These are phyloP conservation scores for Lymantria dispar DNA, from an alignment of 2,888 invertebrate genomes.

Conservation along the genomic window DNA sequence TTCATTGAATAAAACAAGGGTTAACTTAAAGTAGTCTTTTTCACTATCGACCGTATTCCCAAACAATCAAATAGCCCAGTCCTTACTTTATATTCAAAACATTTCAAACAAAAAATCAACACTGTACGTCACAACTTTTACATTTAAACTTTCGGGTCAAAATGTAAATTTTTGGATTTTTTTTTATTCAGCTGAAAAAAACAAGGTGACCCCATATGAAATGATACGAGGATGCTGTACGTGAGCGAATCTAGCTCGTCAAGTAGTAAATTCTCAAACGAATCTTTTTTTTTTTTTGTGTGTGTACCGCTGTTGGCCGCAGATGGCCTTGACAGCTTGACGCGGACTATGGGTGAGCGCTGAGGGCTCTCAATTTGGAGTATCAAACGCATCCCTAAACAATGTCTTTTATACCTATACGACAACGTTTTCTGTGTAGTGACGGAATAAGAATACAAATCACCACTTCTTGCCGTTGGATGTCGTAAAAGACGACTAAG, in stretches of 20 bases:
- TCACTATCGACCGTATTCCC: not conserved
- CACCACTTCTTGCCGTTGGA: too few species aligned
- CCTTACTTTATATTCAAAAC: constrained; percentile 12
- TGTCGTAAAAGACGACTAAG: too few species aligned
- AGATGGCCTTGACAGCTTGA: too few species aligned
- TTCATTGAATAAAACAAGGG: not conserved
- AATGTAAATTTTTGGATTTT: constrained; percentile 23
- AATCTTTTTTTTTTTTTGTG: too few species aligned
- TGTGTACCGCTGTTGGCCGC: too few species aligned
- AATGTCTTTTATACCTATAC: not conserved
- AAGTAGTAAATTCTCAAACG: constrained; percentile 31
- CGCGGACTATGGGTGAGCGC: too few species aligned
- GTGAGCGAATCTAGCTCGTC: constrained; percentile 18
- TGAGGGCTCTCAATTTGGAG: too few species aligned
- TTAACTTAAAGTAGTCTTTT: not conserved
- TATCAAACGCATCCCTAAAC: not conserved
- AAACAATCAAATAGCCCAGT: not conserved
- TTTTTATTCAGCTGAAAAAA: constrained; percentile 10
- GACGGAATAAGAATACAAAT: too few species aligned
- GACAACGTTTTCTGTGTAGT: not conserved
- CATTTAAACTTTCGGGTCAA: constrained; percentile 24
- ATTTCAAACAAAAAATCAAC: constrained; percentile 19
- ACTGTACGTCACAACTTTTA: constrained; percentile 19
- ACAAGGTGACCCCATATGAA: constrained; percentile 23
- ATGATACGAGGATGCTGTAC: constrained; percentile 26